Evolutionary conservation across 2,888 invertebrate species (phyloP), one percentile per base, ranked within the genome.

Genomic region (Temnothorax ravouxi): DNA sequence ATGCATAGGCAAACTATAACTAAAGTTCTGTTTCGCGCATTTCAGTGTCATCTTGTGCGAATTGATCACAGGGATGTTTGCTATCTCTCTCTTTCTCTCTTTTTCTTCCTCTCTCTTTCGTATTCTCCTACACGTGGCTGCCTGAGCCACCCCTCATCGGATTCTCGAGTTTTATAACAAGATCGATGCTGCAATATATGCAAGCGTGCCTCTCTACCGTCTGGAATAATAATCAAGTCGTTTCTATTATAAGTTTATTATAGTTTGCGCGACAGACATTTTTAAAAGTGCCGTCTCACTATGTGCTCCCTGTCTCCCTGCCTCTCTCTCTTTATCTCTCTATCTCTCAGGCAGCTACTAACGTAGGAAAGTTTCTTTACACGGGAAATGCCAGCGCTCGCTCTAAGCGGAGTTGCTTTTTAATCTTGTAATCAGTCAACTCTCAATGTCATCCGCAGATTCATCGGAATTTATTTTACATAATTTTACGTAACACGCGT

Each of bases 21-120:
- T 47, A 67, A 80, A 80, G 44, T 64, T 86, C 84, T 86, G 86
- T 89, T 90, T 88, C 88, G 89, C 84, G 86, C 90, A 90, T 90
- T 89, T 88, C 84, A 86, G 67, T 89, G 88, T 85, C 84, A 88
- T 88, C 88, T 88, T 75, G 89, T 90, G 90, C 87, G 87, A 90
- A 90, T 89, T 88, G 90, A 76, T 90, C 90, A 80, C 85, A 88
- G 88, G 90, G 88, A 83, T 90, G 89, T 90, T 90, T 88, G 90
- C 87, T 90, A 87, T 59, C 56, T 52, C 44, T 38, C 34, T 47
- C 38, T 66, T 0, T 15, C 4, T 66, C 15, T 34, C 34, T 34
- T 0, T 6, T 6, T 34, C 54, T 54, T 11, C 11, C 54, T 54
- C 11, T 21, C 21, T 25, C 18, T 67, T 3, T 29, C 13, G 18